Evolutionary conservation across 2,888 invertebrate genomes (phyloP).

Genomic region (Syrphus vitripennis): DNA sequence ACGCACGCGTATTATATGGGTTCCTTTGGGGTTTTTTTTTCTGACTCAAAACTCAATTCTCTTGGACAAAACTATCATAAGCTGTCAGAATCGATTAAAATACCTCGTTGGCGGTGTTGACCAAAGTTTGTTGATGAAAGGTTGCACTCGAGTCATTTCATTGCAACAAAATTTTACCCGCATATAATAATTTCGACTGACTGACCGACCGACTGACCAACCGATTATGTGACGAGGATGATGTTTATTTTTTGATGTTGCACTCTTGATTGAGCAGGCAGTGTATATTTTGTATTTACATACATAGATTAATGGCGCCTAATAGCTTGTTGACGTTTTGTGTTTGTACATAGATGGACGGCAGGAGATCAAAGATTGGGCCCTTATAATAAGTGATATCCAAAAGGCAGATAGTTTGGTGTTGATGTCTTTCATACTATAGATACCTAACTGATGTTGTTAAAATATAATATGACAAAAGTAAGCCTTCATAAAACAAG

Average conservation of each 20-base stretch:
- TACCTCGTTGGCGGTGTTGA: slow-evolving; percentile 36
- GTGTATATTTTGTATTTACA: neutral
- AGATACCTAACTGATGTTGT: too few species aligned
- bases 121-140: slow-evolving; percentile 60
- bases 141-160: slow-evolving; percentile 36
- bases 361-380: slow-evolving; percentile 3
- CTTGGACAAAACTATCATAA: slow-evolving; percentile 59
- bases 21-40: slow-evolving; percentile 30
- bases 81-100: slow-evolving; percentile 68
- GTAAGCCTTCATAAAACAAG: too few species aligned
- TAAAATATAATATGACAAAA: too few species aligned
- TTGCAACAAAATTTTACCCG: slow-evolving; percentile 63
- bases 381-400: neutral
- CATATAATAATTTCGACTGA: slow-evolving; percentile 30
- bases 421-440: neutral
- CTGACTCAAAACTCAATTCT: neutral
- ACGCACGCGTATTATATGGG: slow-evolving; percentile 63
- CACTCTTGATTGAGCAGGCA: slow-evolving; percentile 62
- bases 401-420: neutral
- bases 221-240: slow-evolving; percentile 59
- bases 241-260: slow-evolving; percentile 48
- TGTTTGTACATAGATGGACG: neutral
- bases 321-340: neutral
- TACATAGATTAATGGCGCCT: slow-evolving; percentile 48
- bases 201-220: slow-evolving; percentile 28